These are phyloP conservation scores for Gymnothorax reevesii DNA, from an alignment of 2,797 vertebrate species.

Conservation along the genomic window DNA sequence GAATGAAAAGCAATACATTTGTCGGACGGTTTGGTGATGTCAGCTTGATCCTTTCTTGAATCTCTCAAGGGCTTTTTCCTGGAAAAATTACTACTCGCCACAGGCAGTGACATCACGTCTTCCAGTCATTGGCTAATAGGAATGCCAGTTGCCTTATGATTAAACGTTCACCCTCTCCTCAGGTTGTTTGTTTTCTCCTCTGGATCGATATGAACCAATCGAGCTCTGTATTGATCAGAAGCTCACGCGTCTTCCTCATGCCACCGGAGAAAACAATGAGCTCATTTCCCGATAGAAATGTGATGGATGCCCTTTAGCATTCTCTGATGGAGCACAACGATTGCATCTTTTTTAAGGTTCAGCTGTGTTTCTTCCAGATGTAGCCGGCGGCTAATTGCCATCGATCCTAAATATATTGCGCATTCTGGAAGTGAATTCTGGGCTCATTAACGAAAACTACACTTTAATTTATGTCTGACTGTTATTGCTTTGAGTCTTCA, in stretches of 20 bases:
- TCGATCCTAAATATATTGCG: background rate
- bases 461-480: background rate
- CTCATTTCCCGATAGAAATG: background rate
- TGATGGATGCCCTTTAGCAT: background rate
- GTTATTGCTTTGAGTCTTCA: background rate
- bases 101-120: background rate
- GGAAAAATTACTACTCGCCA: background rate
- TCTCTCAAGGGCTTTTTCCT: background rate
- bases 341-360: background rate
- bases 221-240: background rate
- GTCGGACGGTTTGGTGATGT: no score
- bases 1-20: no score
- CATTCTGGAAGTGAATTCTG: background rate
- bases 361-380: background rate
- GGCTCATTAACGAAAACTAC: background rate
- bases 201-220: background rate
- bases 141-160: background rate
- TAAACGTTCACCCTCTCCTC: background rate
- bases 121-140: background rate
- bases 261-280: background rate
- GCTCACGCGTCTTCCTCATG: background rate
- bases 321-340: background rate
- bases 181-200: background rate
- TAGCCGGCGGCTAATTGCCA: background rate
- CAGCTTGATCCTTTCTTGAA: background rate